Percentiles rank a stretch among this genome's conserved stretches.
Conservation (phyloP, 2,797 vertebrate genomes). For the Alcedo atthis region DNA sequence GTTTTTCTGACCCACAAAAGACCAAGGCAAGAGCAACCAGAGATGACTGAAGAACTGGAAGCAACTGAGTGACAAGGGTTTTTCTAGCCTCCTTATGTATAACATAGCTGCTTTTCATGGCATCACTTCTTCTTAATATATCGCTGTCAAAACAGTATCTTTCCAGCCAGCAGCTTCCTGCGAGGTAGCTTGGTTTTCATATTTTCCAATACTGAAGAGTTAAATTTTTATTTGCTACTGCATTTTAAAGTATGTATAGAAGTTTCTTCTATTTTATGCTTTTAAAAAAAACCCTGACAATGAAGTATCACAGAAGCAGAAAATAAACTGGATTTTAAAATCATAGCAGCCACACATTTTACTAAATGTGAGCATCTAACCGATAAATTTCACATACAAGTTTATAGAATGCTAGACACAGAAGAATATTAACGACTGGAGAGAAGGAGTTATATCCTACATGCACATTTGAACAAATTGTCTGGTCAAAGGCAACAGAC, state of each 20-base stretch:
- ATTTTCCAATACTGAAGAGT: not conserved
- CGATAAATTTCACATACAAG: not conserved
- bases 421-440: not conserved
- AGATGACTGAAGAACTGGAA: not conserved
- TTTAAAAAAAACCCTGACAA: not conserved
- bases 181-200: not conserved
- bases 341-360: not conserved
- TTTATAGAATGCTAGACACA: not conserved
- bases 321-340: not conserved
- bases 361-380: not conserved
- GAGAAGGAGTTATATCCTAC: not conserved
- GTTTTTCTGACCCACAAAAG: not conserved
- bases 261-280: not conserved
- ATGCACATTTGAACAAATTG: not conserved
- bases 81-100: not conserved
- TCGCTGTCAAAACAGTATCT: not conserved
- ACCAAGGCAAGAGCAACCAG: not conserved
- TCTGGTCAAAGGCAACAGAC: not conserved
- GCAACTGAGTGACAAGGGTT: not conserved
- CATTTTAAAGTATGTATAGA: not conserved
- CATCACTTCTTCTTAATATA: not conserved
- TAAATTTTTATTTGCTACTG: not conserved
- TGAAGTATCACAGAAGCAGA: not conserved
- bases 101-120: not conserved
- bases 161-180: not conserved